phyloP scores from a whole-genome alignment of 2,888 invertebrate species.

The Watsonalla cultraria region DNA sequence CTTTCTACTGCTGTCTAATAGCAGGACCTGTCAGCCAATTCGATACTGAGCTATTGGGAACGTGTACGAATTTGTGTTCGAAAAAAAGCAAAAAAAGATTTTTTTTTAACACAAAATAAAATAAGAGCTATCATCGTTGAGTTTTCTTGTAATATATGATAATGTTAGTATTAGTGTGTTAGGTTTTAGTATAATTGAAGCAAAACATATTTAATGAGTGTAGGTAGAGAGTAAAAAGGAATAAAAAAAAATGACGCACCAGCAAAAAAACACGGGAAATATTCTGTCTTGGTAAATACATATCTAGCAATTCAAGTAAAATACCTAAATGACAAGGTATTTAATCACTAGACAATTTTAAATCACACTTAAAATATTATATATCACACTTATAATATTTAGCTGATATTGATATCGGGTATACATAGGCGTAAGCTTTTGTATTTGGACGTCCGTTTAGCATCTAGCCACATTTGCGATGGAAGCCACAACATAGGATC shows the following conservation, averaged over 20 bases:
- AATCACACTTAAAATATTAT: no score
- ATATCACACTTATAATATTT: no score
- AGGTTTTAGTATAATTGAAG: no score
- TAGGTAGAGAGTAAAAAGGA: not conserved
- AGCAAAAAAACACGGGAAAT: not conserved
- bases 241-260: not conserved
- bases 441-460: not conserved
- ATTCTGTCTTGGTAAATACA: not conserved
- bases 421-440: not conserved
- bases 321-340: not conserved
- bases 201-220: no score
- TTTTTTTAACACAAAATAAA: no score
- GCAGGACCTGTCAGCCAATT: slow-evolving; percentile 76
- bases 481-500: slow-evolving; percentile 27
- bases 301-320: not conserved
- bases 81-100: not conserved
- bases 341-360: no score
- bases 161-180: no score
- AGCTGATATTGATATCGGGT: not conserved
- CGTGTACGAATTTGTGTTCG: not conserved
- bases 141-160: no score
- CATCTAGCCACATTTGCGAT: slow-evolving; percentile 26
- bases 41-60: slow-evolving; percentile 32
- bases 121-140: no score
- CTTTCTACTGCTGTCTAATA: slow-evolving; percentile 76